Evolutionary conservation across 2,888 invertebrate genomes (phyloP).

Genomic region (Temnothorax ravouxi): DNA sequence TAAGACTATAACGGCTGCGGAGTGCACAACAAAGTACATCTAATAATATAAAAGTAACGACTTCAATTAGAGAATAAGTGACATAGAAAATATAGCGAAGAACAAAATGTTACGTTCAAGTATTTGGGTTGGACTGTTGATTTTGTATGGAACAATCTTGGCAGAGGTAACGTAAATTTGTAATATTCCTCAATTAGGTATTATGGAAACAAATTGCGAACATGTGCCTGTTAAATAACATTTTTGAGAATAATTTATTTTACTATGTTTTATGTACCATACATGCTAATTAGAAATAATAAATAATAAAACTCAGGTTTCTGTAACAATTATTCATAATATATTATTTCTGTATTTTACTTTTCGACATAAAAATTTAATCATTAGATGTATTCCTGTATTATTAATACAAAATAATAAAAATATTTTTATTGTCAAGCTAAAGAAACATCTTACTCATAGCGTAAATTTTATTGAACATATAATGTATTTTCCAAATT

Average conservation of each 20-base stretch:
- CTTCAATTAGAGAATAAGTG: background rate
- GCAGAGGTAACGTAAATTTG: slow-evolving; percentile 54
- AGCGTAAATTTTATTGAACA: background rate
- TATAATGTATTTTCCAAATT: background rate
- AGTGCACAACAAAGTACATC: background rate
- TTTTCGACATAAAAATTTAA: slow-evolving; percentile 5
- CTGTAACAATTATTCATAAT: background rate
- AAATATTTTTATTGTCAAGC: background rate
- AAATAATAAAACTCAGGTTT: background rate
- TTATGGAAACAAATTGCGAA: background rate
- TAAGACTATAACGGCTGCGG: background rate
- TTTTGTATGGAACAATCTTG: slow-evolving; percentile 50
- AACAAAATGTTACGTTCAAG: slow-evolving; percentile 27
- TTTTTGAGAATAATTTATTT: background rate
- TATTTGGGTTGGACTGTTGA: slow-evolving; percentile 44
- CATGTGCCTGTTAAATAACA: background rate
- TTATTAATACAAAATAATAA: background rate
- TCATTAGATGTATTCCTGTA: background rate
- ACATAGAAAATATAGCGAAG: background rate
- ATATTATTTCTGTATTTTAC: background rate
- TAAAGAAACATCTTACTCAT: background rate
- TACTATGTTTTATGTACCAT: background rate
- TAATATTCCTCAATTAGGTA: background rate
- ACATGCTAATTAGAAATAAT: background rate
- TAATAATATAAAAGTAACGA: background rate